These are phyloP conservation scores for Enteromius trimaculatus DNA, from an alignment of 2,797 vertebrate genomes.

Conservation along the genomic window DNA sequence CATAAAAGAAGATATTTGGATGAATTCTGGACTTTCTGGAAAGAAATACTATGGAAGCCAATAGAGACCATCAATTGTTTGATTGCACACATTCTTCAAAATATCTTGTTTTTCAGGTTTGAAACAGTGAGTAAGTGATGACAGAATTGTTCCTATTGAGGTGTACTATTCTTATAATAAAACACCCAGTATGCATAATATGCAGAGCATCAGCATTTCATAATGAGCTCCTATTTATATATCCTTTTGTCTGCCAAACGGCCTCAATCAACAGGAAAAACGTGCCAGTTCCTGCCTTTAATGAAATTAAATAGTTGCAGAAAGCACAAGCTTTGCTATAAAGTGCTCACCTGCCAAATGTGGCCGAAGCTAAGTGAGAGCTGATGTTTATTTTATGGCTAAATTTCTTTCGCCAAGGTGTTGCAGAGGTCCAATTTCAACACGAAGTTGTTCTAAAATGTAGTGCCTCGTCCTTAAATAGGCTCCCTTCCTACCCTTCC, in stretches of 20 bases:
- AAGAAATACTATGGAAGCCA: background rate
- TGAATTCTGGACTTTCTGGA: background rate
- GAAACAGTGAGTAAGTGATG: background rate
- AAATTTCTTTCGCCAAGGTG: background rate
- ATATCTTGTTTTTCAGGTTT: background rate
- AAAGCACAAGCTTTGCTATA: conserved; percentile 2
- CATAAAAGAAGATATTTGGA: background rate
- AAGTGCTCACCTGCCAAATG: conserved; percentile 19
- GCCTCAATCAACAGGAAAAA: conserved; percentile 16
- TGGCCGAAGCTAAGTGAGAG: conserved; percentile 10
- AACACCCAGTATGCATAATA: conserved; percentile 12
- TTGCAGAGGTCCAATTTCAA: background rate
- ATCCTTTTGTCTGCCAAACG: background rate
- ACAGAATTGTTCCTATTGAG: background rate
- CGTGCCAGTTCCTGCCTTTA: conserved; percentile 30
- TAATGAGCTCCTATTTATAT: conserved; percentile 14
- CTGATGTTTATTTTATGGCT: conserved; percentile 10
- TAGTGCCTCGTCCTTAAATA: background rate
- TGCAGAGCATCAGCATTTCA: conserved; percentile 16
- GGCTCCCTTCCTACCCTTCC: too few species aligned
- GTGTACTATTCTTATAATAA: background rate
- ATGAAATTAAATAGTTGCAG: conserved; percentile 15
- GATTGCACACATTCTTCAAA: background rate
- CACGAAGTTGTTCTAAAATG: background rate
- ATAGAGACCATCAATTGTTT: background rate